Conservation (phyloP, 2,113 vertebrate genomes). For the Channa maculata region DNA sequence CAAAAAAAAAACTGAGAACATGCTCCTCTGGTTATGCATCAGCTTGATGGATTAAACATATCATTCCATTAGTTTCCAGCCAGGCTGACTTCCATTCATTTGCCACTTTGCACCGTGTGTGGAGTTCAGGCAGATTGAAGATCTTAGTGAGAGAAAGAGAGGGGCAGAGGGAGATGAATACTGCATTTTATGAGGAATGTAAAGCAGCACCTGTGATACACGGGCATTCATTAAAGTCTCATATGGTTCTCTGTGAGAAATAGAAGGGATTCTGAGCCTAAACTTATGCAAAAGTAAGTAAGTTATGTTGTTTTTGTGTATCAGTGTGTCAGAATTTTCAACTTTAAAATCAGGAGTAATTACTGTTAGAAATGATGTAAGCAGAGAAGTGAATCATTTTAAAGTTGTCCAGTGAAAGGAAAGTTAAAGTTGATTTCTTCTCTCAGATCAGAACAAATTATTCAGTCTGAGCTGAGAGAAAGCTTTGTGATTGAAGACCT, state of each 20-base stretch:
- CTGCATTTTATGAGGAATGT: slow-evolving; percentile 57
- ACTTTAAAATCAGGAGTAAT: slow-evolving; percentile 25
- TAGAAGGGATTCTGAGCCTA: slow-evolving; percentile 26
- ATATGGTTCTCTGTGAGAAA: slow-evolving; percentile 40
- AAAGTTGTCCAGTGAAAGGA: slow-evolving; percentile 19
- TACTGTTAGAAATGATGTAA: slow-evolving; percentile 21
- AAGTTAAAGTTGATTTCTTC: slow-evolving; percentile 52
- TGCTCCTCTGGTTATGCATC: slow-evolving; percentile 74
- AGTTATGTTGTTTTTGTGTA: slow-evolving; percentile 26
- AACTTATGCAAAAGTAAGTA: slow-evolving; percentile 27
- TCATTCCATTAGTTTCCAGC: slow-evolving; percentile 76
- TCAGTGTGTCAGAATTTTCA: slow-evolving; percentile 2
- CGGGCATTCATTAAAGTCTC: slow-evolving; percentile 58
- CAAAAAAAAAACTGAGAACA: slow-evolving; percentile 52
- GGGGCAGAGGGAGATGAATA: slow-evolving; percentile 36
- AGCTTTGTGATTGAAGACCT: slow-evolving; percentile 48
- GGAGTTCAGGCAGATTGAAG: slow-evolving; percentile 51
- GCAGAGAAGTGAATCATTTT: slow-evolving; percentile 21
- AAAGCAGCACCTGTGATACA: slow-evolving; percentile 58
- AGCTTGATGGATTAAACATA: slow-evolving; percentile 80
- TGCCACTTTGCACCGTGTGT: slow-evolving; percentile 65
- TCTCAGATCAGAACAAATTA: slow-evolving; percentile 32
- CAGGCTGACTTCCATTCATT: slow-evolving; percentile 72
- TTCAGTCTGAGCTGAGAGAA: slow-evolving; percentile 37
- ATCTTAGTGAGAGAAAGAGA: slow-evolving; percentile 42